Base-by-base conservation (phyloP, 2,113 vertebrate genomes). In the Theristicus caerulescens region DNA sequence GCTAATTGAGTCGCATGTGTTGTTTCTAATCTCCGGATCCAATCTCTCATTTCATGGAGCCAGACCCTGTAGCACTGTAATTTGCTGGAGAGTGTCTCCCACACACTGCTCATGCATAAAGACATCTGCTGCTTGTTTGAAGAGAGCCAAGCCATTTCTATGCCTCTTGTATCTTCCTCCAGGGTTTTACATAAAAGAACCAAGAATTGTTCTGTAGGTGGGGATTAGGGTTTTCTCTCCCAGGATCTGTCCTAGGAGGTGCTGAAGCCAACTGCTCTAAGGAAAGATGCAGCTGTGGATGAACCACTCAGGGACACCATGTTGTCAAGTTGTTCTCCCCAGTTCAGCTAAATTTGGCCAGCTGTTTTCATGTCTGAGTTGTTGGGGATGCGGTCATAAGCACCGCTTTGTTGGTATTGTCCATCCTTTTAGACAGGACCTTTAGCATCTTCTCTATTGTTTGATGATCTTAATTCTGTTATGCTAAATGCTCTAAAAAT, bases 111-210 rank as follows among this genome's bases (percentile, higher is more conserved):
- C 91, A 58, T 95, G 91, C 87, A 94, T 49, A 79, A 83, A 95
- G 95, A 95, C 96, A 97, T 97, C 97, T 97, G 95, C 96, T 97
- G 93, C 89, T 96, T 97, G 67, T 92, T 91, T 94, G 76, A 77
- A 81, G 93, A 67, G 87, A 93, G 89, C 96, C 87, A 93, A 97
- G 38, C 62, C 84, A 59, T 82, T 93, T 82, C 84, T 93, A n/a
- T 66, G 22, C 49, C 64, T 94, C 84, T 51, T 93, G 7, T 16
- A 20, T 89, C 14, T 5, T 89, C 73, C 70, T 69, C 54, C 62
- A 66, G 44, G 40, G 17, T 73, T 94, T 91, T 81, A 78, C 13
- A 51, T 69, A 64, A 73, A 89, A 88, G 34, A 87, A 40, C 7
- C 29, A 66, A 58, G 46, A 87, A 24, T 69, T 77, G 31, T 76